Evolutionary conservation across 2,888 invertebrate genomes (phyloP).

Genomic region (Phengaris alcon): DNA sequence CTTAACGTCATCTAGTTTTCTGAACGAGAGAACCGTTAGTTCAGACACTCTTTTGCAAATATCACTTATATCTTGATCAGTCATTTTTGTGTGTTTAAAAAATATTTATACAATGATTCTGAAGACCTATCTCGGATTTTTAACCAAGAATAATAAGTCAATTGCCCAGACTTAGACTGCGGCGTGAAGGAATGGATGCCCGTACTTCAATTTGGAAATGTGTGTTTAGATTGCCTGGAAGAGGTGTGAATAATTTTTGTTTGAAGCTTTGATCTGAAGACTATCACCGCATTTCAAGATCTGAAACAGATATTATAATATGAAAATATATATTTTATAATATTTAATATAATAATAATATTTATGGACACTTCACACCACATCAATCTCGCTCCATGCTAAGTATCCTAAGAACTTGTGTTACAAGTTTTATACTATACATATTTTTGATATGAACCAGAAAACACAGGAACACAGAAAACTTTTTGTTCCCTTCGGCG

Average conservation of each 20-base stretch:
- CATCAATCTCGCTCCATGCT: too few relatives aligned
- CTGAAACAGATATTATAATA: conserved; percentile 50
- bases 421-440: too few relatives aligned
- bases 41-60: conserved; percentile 53
- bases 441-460: too few relatives aligned
- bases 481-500: too few relatives aligned
- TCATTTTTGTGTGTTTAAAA: conserved; percentile 42
- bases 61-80: conserved; percentile 49
- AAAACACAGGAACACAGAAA: too few relatives aligned
- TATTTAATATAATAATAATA: too few relatives aligned
- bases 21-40: conserved; percentile 63
- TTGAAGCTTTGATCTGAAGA: conserved; percentile 47
- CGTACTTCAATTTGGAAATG: conserved; percentile 46
- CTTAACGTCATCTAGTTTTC: conserved; percentile 65
- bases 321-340: not conserved
- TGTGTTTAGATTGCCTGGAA: conserved; percentile 39
- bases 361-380: too few relatives aligned
- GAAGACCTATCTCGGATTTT: conserved; percentile 49
- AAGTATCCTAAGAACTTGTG: too few relatives aligned
- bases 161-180: conserved; percentile 37
- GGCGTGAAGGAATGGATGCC: conserved; percentile 43
- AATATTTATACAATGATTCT: conserved; percentile 49
- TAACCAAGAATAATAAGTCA: conserved; percentile 46
- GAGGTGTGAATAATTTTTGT: conserved; percentile 43
- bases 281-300: conserved; percentile 76